phyloP scores from a whole-genome alignment of 2,888 invertebrate genomes.

The Oxycera nigricornis region DNA sequence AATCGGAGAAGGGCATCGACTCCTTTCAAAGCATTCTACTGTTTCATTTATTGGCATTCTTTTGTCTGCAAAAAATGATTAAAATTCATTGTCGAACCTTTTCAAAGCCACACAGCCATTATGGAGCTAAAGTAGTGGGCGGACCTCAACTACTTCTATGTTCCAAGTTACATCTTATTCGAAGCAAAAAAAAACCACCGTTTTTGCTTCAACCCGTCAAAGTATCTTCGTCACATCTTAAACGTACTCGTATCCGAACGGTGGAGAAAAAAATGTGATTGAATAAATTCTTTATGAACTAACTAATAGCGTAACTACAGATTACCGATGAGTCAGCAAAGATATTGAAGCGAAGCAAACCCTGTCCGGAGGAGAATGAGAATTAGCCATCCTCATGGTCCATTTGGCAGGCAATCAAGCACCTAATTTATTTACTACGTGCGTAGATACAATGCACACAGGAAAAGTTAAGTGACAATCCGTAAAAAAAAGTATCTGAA shows the following conservation, averaged over 20 bases:
- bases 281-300: background rate
- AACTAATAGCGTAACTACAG: background rate
- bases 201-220: background rate
- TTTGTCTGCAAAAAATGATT: background rate
- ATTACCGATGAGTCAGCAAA: background rate
- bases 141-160: background rate
- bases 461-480: conserved; percentile 3
- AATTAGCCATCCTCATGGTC: background rate
- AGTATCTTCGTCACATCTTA: background rate
- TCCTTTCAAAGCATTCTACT: too few relatives aligned
- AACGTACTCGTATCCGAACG: background rate
- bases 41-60: too few relatives aligned
- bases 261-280: background rate
- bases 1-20: background rate
- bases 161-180: background rate
- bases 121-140: background rate
- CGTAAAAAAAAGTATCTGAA: background rate
- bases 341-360: background rate
- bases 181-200: background rate
- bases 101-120: background rate
- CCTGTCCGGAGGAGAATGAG: background rate
- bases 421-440: background rate
- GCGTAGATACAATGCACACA: background rate
- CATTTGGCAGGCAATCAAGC: background rate
- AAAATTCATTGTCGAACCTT: background rate